Evolutionary conservation across 23 tunicate genomes (phyloP), one percentile per base, ranked within the genome.

Genomic region (Clavelina lepadiformis): DNA sequence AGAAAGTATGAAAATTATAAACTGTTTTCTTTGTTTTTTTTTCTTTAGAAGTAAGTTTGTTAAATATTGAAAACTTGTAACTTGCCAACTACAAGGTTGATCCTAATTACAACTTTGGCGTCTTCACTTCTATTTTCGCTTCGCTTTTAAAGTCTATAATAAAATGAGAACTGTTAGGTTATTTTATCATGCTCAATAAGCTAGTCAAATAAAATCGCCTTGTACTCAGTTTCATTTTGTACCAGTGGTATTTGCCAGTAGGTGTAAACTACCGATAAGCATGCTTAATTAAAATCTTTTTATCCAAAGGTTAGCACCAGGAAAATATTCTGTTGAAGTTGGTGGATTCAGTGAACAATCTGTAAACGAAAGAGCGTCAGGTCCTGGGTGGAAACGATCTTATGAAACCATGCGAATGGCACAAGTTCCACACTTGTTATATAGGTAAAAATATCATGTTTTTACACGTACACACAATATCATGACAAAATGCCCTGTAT

Each of bases 361-460:
- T 28, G 71, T 91, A 5, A 34, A 20, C 20, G 63, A 67, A 46
- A 59, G 81, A 63, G 66, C 80, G 7, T 69, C 79, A 0, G 89
- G 91, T 2, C 99, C 99, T 18, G 99, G 99, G n/a, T 94, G 99
- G 99, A 78, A 86, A 49, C 59, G 71, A 75, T 59, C 76, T 1
- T 64, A 63, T 51, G 96, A 94, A 63, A 80, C 81, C 22, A 63
- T 62, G 73, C 55, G 63, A 55, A 34, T 69, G 61, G 52, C 78
- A 30, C 44, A 81, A 56, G 73, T 94, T 20, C 99, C 99, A 24
- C 99, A 94, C 60, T 56, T 94, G 31, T 59, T 94, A 19, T 94
- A 94, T 76, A 82, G 81, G 87, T 83, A 63, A 21, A 44, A 44
- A 44, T 11, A 11, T 44, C 49, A 44, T 44, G 15, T 44, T 44